Evolutionary conservation across 2,113 vertebrate genomes (phyloP).

Genomic region (Eleginops maclovinus): DNA sequence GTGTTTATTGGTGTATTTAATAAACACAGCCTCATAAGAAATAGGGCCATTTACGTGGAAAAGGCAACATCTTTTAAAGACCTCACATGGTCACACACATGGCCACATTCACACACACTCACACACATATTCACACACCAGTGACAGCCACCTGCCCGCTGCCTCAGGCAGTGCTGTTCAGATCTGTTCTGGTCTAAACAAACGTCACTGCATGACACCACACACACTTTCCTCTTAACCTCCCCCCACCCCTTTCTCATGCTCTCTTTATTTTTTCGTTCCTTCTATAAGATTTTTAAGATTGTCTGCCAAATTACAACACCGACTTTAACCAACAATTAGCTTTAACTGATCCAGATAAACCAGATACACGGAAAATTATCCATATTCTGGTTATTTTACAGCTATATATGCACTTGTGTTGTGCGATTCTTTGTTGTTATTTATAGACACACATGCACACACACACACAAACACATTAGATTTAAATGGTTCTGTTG

Average conservation of each 20-base stretch:
- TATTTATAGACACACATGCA: not conserved
- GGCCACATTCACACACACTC: constrained; percentile 16
- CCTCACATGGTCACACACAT: constrained; percentile 32
- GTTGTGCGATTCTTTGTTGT: not conserved
- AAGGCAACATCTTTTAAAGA: constrained; percentile 15
- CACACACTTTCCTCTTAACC: constrained; percentile 49
- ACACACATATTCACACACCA: constrained; percentile 67
- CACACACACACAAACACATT: constrained; percentile 12
- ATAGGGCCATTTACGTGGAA: not conserved
- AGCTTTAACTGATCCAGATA: not conserved
- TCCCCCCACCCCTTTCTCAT: constrained; percentile 1
- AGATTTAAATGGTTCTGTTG: constrained; percentile 55
- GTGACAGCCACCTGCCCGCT: constrained; percentile 79
- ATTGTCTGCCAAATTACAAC: not conserved
- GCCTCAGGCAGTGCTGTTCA: constrained; percentile 72
- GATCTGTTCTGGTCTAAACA: constrained; percentile 76
- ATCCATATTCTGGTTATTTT: not conserved
- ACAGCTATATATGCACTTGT: not conserved
- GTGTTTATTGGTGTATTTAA: not conserved
- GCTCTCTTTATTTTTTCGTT: constrained; percentile 21
- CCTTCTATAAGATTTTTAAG: not conserved
- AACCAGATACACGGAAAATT: not conserved
- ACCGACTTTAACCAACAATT: not conserved
- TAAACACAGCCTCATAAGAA: not conserved
- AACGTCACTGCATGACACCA: constrained; percentile 66